Base-by-base conservation (phyloP, 1,140 invertebrate genomes). In the Neomicropteryx cornuta region DNA sequence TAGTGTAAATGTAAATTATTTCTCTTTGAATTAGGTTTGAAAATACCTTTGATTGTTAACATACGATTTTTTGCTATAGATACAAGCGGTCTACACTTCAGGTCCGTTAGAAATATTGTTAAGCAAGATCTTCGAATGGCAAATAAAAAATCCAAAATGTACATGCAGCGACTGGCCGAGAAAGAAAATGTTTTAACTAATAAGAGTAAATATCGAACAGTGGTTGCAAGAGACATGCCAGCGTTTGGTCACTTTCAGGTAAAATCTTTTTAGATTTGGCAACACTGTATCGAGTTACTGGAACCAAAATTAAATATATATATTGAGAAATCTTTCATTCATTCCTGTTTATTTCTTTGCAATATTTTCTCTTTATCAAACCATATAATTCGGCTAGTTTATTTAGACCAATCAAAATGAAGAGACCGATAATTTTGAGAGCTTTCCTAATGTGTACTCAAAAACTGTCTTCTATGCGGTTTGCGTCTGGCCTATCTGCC, bases 191-290 rank as follows among this genome's bases (percentile, higher is more conserved):
- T 44, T 24, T 41, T 47, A 6, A 29, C 44, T 4, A 4, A 4
- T 3, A 37, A 39, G 13, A 18, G 18, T 1, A 36, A 39, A 13
- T 28, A 43, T 22, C 16, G 30, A 33, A 44, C 42, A 2, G 16
- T 42, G 0, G 36, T 47, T n/a, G 5, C 36, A 0, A 47, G 39
- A 44, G 42, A 42, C 10, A 22, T 30, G n/a, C 45, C 45, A 4
- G 16, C 45, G 1, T 47, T 47, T 33, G 45, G 45, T 14, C 45
- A 47, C 17, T 47, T 42, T 27, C 45, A 47, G 39, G 45, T 47
- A 41, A 31, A n/a, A 30, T 2, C 18, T 17, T 22, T 5, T 17
- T n/a, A n/a, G n/a, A n/a, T n/a, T n/a, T n/a, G n/a, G 21, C 14
- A 19, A n/a, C 17, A 5, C 18, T 21, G 33, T 35, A 5, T 27